These are phyloP conservation scores for Enteromius fasciolatus DNA, from an alignment of 2,797 vertebrate genomes.

Conservation along the genomic window DNA sequence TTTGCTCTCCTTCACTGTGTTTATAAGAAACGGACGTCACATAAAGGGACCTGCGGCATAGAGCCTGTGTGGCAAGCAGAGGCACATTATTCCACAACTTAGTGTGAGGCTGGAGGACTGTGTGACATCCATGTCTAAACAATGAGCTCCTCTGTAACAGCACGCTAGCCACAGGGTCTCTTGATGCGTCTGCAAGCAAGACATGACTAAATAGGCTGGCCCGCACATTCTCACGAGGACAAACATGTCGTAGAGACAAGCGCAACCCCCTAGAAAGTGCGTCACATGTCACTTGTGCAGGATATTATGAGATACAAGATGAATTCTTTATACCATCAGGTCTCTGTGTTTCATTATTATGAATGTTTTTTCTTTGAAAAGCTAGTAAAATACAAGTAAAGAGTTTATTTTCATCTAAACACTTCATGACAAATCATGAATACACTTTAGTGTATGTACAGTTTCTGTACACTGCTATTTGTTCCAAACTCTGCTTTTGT, in stretches of 20 bases:
- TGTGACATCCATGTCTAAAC: conserved; percentile 44
- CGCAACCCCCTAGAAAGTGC: not conserved
- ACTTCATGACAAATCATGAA: conserved; percentile 19
- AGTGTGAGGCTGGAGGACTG: conserved; percentile 23
- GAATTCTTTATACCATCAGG: not conserved
- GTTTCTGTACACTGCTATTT: conserved; percentile 25
- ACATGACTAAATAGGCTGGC: conserved; percentile 11
- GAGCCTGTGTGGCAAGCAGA: conserved; percentile 21
- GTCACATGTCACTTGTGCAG: conserved; percentile 6
- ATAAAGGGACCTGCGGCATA: not conserved
- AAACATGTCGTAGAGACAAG: not conserved
- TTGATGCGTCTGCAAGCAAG: not conserved
- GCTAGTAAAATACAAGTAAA: not conserved
- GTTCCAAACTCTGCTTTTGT: conserved; percentile 41
- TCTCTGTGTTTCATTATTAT: not conserved
- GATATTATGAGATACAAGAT: not conserved
- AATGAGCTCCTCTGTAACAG: conserved; percentile 41
- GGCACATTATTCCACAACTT: conserved; percentile 36
- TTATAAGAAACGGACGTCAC: conserved; percentile 37
- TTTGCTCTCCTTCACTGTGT: conserved; percentile 22
- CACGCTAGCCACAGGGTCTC: conserved; percentile 6
- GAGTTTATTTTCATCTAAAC: not conserved
- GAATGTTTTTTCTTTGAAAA: not conserved
- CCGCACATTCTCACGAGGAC: not conserved
- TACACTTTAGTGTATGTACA: conserved; percentile 14